Base-by-base conservation (phyloP, 2,797 vertebrate genomes). In the Podarcis siculus region DNA sequence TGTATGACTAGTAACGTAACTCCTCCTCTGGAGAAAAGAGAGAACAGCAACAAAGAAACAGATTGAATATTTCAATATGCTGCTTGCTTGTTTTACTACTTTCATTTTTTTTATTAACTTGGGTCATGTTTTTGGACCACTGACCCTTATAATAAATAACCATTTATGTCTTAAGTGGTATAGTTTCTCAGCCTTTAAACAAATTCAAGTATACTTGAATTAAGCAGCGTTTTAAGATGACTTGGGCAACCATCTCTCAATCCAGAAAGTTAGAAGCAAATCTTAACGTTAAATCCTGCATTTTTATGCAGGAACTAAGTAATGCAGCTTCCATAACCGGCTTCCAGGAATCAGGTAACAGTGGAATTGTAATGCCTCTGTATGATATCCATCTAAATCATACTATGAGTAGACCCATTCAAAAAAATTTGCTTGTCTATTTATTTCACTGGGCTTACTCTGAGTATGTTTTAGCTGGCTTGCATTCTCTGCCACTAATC, bases 1-100 rank as follows among this genome's bases (percentile, higher is more conserved):
- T 0, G 15, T 5, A n/a, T 76, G 72, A 32, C 72, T 73, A 61
- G 2, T 76, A 2, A 58, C 69, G 32, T 75, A 73, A 17, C 30
- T 39, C 81, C 79, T 82, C 32, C 58, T 85, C 9, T 80, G 82
- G 58, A 75, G 61, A 75, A 61, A 35, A 55, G 79, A 67, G 12
- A 27, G 30, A 61, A 81, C 58, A 87, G 72, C 77, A 87, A 12
- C 66, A 45, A 45, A 86, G 78, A 64, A 89, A 76, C 4, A 76
- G 39, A 21, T 6, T 67, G 75, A n/a, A 9, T 86, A 49, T 66
- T 0, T 3, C 10, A 12, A 0, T 5, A n/a, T 91, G 35, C 10
- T 10, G 37, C 8, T 35, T 19, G 37, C 13, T 35, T 37, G 42
- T 49, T 32, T 75, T 66, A 5, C n/a, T 78, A 23, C 13, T 35